Evolutionary conservation across 2,113 vertebrate genomes (phyloP).

Genomic region (Oryzias woworae): DNA sequence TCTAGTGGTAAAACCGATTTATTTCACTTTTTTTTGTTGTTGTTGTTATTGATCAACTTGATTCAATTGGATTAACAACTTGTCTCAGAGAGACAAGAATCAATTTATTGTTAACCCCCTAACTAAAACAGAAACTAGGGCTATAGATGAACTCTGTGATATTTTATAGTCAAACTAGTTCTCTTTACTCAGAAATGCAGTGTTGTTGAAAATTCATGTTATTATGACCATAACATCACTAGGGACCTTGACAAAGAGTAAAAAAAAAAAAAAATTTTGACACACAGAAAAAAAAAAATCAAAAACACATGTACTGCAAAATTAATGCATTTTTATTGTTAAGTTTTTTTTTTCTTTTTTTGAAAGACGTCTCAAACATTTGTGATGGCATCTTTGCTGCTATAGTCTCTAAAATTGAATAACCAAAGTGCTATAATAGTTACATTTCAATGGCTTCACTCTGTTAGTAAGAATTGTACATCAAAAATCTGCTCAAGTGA

Average conservation of each 20-base stretch:
- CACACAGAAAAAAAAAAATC: conserved; percentile 48
- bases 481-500: conserved; percentile 74
- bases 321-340: conserved; percentile 76
- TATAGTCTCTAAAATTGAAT: conserved; percentile 80
- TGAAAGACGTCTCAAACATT: conserved; percentile 78
- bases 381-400: conserved; percentile 77
- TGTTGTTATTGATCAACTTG: no score
- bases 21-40: no score
- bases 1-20: no score
- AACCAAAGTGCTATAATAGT: conserved; percentile 81
- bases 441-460: conserved; percentile 80
- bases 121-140: no score
- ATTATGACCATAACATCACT: no score
- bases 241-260: not conserved
- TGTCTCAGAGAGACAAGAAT: no score
- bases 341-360: conserved; percentile 43
- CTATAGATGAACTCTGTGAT: no score
- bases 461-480: conserved; percentile 80
- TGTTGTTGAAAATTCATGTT: no score
- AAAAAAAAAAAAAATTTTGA: conserved; percentile 13
- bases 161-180: no score
- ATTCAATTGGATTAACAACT: no score
- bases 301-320: conserved; percentile 64
- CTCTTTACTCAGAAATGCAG: no score
- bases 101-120: no score